A percentile compares a stretch with the other conserved stretches of the same genome.
Conservation (phyloP, 2,113 vertebrate genomes). For the Fukomys damarensis region DNA sequence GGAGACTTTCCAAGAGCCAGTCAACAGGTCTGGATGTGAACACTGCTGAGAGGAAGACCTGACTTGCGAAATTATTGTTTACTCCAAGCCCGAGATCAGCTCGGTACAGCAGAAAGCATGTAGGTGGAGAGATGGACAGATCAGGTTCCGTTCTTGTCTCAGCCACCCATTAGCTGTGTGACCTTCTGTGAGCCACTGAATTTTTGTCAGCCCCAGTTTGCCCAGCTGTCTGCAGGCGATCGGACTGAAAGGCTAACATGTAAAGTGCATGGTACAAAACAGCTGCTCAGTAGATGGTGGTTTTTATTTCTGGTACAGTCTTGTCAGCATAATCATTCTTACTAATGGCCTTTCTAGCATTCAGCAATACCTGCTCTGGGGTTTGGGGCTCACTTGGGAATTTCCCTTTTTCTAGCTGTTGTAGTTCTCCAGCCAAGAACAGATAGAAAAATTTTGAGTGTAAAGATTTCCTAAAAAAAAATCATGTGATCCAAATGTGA, state of each 20-base stretch:
- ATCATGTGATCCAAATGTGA: background rate
- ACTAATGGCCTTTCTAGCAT: background rate
- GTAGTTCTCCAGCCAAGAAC: background rate
- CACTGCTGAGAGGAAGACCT: background rate
- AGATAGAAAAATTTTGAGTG: background rate
- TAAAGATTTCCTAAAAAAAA: slow-evolving; percentile 46
- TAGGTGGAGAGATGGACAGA: background rate
- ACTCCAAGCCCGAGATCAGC: background rate
- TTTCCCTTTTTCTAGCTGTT: slow-evolving; percentile 33
- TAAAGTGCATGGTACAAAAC: slow-evolving; percentile 33
- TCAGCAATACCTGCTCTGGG: background rate
- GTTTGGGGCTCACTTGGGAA: slow-evolving; percentile 18
- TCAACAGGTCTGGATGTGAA: background rate
- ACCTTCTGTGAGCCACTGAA: background rate
- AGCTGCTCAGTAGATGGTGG: slow-evolving; percentile 46
- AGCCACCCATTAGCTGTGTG: background rate
- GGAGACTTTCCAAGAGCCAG: background rate
- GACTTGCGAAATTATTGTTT: background rate
- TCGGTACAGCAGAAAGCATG: background rate
- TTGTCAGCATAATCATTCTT: slow-evolving; percentile 28
- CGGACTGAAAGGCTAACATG: background rate
- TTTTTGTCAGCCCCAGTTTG: background rate
- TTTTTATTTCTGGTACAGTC: background rate
- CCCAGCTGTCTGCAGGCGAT: background rate
- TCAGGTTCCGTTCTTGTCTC: slow-evolving; percentile 5